These are phyloP conservation scores for Halisarca cf. caerulea DNA, from an alignment of 37 sponge, comb jelly and placozoan species.

Conservation along the genomic window DNA sequence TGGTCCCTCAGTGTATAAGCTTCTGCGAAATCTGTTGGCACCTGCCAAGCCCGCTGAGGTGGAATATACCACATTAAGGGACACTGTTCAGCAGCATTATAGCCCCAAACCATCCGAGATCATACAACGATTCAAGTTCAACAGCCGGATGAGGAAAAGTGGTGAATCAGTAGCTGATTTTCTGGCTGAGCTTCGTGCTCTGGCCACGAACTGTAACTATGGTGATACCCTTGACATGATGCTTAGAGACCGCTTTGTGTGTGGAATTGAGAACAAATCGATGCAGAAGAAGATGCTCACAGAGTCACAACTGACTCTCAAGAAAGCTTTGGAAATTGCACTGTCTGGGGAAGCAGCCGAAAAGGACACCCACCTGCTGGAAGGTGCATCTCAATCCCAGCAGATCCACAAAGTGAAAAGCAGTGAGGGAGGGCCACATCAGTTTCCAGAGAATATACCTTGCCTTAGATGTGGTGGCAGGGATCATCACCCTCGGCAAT, in stretches of 20 bases:
- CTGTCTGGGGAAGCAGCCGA: background rate
- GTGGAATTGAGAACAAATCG: slow-evolving; percentile 23
- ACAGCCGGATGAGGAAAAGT: slow-evolving; percentile 5
- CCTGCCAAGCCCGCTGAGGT: background rate
- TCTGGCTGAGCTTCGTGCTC: slow-evolving; percentile 26
- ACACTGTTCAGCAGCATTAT: background rate
- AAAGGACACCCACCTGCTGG: background rate
- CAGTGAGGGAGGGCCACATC: background rate
- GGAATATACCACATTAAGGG: background rate
- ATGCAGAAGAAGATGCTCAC: background rate
- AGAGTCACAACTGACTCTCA: background rate
- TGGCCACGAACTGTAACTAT: slow-evolving; percentile 32
- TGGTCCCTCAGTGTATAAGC: background rate
- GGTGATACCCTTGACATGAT: slow-evolving; percentile 20
- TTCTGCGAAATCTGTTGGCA: background rate
- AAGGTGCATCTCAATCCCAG: background rate
- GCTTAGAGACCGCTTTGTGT: slow-evolving; percentile 43
- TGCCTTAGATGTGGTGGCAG: slow-evolving; percentile 27
- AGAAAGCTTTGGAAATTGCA: background rate
- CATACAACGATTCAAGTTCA: slow-evolving; percentile 31
- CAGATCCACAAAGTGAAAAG: background rate
- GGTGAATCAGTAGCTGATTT: slow-evolving; percentile 35
- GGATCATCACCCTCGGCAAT: no score
- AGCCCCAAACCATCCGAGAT: background rate
- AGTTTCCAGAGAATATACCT: background rate